Conservation (phyloP, 2,888 invertebrate genomes). For the Gortyna flavago region DNA sequence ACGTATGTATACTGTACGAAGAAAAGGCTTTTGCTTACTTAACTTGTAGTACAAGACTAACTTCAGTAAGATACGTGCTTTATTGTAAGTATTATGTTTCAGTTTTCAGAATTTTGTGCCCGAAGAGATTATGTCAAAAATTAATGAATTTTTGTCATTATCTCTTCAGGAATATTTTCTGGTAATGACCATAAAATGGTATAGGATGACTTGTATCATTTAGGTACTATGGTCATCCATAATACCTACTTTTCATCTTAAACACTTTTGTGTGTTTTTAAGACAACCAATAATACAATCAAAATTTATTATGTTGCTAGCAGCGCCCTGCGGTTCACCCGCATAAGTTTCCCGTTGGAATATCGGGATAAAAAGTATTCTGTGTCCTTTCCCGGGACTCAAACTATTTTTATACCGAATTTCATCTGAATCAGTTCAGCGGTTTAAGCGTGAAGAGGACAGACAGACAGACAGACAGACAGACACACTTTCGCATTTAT, state of each 20-base stretch:
- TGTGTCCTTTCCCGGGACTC: too few relatives aligned
- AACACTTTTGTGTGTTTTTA: background rate
- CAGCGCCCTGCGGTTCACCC: too few relatives aligned
- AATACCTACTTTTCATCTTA: too few relatives aligned
- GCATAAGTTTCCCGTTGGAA: too few relatives aligned
- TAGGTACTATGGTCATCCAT: too few relatives aligned
- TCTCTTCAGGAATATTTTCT: background rate
- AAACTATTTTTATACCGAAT: too few relatives aligned
- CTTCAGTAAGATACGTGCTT: background rate
- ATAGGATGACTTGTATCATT: background rate
- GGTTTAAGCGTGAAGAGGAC: too few relatives aligned
- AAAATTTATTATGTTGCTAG: background rate
- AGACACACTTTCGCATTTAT: too few relatives aligned
- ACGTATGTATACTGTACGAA: background rate
- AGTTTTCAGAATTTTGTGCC: background rate
- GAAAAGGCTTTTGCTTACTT: conserved; percentile 8
- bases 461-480: too few relatives aligned
- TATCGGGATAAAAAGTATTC: too few relatives aligned
- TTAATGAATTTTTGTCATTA: background rate
- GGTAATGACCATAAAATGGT: too few relatives aligned
- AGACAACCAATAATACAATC: background rate
- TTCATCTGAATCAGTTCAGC: too few relatives aligned
- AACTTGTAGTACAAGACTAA: background rate
- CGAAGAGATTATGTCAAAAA: background rate
- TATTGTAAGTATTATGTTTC: background rate